Evolutionary conservation across 2,888 invertebrate genomes (phyloP).

Genomic region (Lottia scabra): DNA sequence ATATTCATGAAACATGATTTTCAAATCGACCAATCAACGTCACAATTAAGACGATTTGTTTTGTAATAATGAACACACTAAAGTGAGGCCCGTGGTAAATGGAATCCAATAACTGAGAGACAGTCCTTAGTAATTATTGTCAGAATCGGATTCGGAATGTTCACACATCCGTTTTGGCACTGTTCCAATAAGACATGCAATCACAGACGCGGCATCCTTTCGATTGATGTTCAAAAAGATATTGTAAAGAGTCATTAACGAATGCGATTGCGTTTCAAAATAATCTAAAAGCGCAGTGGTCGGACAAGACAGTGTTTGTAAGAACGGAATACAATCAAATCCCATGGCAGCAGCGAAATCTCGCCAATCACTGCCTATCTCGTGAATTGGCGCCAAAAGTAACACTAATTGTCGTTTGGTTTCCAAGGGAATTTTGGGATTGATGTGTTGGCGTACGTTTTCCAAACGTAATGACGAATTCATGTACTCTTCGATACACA

Average conservation of each 20-base stretch:
- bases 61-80: no score
- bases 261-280: conserved; percentile 26
- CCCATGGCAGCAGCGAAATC: conserved; percentile 35
- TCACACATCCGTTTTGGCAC: background rate
- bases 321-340: conserved; percentile 31
- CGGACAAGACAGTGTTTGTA: conserved; percentile 30
- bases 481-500: background rate
- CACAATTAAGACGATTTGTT: no score
- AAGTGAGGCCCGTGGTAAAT: no score
- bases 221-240: conserved; percentile 21
- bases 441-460: background rate
- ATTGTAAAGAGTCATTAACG: conserved; percentile 23
- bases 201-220: conserved; percentile 19
- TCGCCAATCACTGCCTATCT: conserved; percentile 40
- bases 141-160: background rate
- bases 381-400: conserved; percentile 35
- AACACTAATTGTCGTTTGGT: conserved; percentile 28
- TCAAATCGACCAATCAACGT: no score
- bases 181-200: background rate
- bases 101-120: no score
- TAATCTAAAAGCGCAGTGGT: conserved; percentile 35
- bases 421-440: conserved; percentile 11
- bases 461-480: background rate
- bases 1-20: no score
- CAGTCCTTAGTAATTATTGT: no score